Evolutionary conservation across 2,113 vertebrate genomes (phyloP), one percentile per base, ranked within the genome.

Genomic region (Conger conger): DNA sequence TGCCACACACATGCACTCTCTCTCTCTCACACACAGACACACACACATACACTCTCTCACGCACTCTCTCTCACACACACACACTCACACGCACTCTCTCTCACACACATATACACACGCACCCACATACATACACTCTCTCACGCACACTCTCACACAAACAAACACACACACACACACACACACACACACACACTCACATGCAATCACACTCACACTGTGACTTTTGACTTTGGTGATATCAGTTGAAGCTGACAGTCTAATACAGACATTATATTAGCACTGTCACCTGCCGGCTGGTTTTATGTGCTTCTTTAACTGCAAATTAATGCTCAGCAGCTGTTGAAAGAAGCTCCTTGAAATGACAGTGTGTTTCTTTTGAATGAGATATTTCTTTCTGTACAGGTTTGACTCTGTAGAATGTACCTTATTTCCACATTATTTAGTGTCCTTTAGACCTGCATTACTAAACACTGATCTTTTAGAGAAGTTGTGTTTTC

Each of bases 291-390:
- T 30, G 68, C n/a, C n/a, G 13, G 68, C 27, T 73, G 68, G 68
- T 11, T 73, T 23, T 23, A 73, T 33, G n/a, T 73, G n/a, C 68
- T 33, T 13, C 8, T 33, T 73, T 73, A 73, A 73, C 27, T 73
- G 68, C 68, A 73, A 27, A 73, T 73, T 33, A 73, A 33, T n/a
- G 27, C 68, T 33, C 68, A 33, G n/a, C 68, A 73, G 68, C 68
- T 73, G 68, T 33, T 73, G n/a, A 73, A 73, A 73, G 68, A 73
- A 33, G 68, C 68, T 73, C 68, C 27, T 68, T 68, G 60, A 68
- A 68, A 73, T 73, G 27, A 73, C n/a, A 9, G 3, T 73, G 68
- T 30, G n/a, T 73, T 73, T 73, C 68, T 73, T 23, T 33, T 33
- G 27, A 73, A 73, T 73, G n/a, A 15, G 16, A n/a, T 27, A 33